A percentile compares a stretch with the other conserved stretches of the same genome.
These are phyloP conservation scores for Linnaemya vulpina DNA, from an alignment of 2,888 invertebrate genomes.

Conservation along the genomic window DNA sequence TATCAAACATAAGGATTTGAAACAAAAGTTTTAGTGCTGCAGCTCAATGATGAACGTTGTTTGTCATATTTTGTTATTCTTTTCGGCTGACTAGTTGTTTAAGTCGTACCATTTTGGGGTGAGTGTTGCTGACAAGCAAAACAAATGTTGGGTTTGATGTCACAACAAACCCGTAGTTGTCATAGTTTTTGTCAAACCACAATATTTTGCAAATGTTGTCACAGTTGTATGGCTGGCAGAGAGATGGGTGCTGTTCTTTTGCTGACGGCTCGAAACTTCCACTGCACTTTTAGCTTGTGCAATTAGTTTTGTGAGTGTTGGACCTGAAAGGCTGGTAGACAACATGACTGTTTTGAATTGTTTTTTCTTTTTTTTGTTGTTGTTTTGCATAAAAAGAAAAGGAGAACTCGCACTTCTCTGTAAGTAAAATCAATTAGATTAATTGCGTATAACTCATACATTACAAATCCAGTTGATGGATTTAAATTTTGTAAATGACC, in stretches of 20 bases:
- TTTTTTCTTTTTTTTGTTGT: too few species aligned
- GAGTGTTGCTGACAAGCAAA: conserved; percentile 17
- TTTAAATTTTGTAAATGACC: too few species aligned
- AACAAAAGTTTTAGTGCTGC: neutral
- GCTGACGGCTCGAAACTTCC: neutral
- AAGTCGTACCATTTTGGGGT: conserved; percentile 15
- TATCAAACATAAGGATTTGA: conserved; percentile 17
- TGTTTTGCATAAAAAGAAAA: neutral
- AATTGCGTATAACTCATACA: conserved; percentile 25
- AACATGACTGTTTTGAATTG: neutral
- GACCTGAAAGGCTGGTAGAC: neutral
- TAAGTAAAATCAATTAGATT: conserved; percentile 24
- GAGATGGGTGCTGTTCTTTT: neutral
- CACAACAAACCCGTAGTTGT: conserved; percentile 30
- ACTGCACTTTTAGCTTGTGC: neutral
- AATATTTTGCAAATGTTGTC: conserved; percentile 43
- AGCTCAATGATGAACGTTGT: conserved; percentile 8
- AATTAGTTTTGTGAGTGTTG: neutral
- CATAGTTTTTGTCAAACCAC: conserved; percentile 51
- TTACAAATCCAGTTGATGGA: neutral
- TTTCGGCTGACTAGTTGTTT: neutral
- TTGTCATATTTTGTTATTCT: neutral
- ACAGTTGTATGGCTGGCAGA: neutral
- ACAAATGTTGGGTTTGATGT: conserved; percentile 9
- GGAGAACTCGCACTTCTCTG: neutral